Evolutionary conservation across 2,888 invertebrate species (phyloP), one percentile per base, ranked within the genome.

Genomic region (Agonopterix subpropinquella): DNA sequence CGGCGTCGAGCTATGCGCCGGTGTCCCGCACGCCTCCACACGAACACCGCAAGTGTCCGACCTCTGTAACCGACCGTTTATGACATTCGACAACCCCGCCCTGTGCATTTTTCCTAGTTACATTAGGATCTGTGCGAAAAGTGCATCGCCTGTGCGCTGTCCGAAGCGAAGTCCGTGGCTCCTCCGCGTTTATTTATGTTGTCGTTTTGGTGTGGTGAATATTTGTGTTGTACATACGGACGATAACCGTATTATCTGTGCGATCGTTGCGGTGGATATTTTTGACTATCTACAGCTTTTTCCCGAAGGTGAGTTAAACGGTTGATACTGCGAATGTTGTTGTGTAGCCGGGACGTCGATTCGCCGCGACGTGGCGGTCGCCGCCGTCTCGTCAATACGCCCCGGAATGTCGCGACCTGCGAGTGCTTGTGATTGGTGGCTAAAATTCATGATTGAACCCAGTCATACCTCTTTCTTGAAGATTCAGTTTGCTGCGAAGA

Each of bases 201-300:
- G 83, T 87, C 86, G 81, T 86, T 83, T 84, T 87, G 81, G 87
- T 87, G 87, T 85, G 78, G 87, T 88, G 87, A 82, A 85, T 85
- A 84, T 83, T 81, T 83, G 87, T 88, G 88, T 75, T 82, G 78
- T 84, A 83, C 82, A 78, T 84, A 83, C 82, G 80, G 78, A 79
- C 86, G 78, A 86, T 84, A 81, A 82, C 86, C 84, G 86, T 87
- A 81, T 84, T 81, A 84, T 84, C 85, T 84, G 86, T 85, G 87
- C 77, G 73, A 78, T 78, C 75, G 73, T 82, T 70, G 73, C 76
- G 70, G 80, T 84, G 87, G 85, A 88, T 86, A 86, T 85, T 79
- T 81, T 73, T 79, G 70, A 78, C 73, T 70, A 28, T 28, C 28
- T 28, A 73, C 79, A 65, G 70, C 69, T 76, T 70, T 78, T 74